A percentile compares a stretch with the other conserved stretches of the same genome.
Evolutionary conservation across 1,140 invertebrate species (phyloP).

Genomic region (Diabrotica undecimpunctata): DNA sequence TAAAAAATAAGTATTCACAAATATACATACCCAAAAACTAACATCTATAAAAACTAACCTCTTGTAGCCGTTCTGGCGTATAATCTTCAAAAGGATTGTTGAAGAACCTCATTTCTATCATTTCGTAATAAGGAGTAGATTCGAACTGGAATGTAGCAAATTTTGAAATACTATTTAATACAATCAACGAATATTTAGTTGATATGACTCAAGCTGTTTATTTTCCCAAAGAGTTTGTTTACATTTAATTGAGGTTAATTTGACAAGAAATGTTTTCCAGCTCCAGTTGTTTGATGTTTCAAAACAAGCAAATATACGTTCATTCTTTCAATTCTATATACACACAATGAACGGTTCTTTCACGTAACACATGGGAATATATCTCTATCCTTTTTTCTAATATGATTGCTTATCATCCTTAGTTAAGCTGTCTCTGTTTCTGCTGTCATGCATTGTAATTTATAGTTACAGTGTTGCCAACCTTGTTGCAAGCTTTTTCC

Average conservation of each 20-base stretch:
- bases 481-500: too few relatives aligned
- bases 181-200: neutral
- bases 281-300: neutral
- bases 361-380: too few relatives aligned
- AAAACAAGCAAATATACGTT: too few relatives aligned
- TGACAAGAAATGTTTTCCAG: neutral
- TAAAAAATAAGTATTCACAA: too few relatives aligned
- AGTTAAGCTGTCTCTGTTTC: neutral
- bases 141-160: neutral
- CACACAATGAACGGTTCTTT: too few relatives aligned
- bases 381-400: too few relatives aligned
- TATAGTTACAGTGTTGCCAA: too few relatives aligned
- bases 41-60: neutral
- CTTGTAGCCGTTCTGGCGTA: neutral
- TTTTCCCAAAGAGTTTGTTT: neutral
- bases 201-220: neutral
- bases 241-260: neutral
- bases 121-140: neutral
- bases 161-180: neutral
- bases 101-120: conserved; percentile 21
- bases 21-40: too few relatives aligned
- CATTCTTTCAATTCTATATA: too few relatives aligned
- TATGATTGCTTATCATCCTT: too few relatives aligned
- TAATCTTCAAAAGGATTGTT: conserved; percentile 34
- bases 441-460: too few relatives aligned